These are phyloP conservation scores for Pegoplata infirma DNA, from an alignment of 2,888 invertebrate species.

Conservation along the genomic window DNA sequence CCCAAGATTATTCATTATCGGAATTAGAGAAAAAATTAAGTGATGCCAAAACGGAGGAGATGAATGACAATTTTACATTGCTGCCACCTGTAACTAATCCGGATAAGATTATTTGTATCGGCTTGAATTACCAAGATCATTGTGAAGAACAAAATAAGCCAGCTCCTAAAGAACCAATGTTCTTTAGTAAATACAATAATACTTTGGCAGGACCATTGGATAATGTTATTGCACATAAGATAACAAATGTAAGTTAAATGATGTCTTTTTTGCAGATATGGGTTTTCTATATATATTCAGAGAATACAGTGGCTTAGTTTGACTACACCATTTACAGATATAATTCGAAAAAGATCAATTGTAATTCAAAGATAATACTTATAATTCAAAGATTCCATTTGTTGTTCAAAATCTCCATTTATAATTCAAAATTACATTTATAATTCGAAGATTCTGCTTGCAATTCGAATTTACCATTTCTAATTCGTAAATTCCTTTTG, in stretches of 20 bases:
- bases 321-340: too few species aligned
- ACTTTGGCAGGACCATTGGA: slow-evolving; percentile 87
- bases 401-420: too few species aligned
- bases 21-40: slow-evolving; percentile 71
- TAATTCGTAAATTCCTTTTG: too few species aligned
- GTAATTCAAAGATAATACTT: too few species aligned
- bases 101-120: slow-evolving; percentile 91
- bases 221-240: slow-evolving; percentile 81
- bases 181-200: slow-evolving; percentile 93
- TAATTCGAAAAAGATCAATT: too few species aligned
- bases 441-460: too few species aligned
- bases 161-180: slow-evolving; percentile 87
- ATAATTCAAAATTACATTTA: too few species aligned
- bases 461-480: too few species aligned
- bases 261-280: too few species aligned
- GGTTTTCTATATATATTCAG: too few species aligned
- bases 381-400: too few species aligned
- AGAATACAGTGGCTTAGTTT: too few species aligned
- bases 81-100: slow-evolving; percentile 87
- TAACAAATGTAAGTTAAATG: slow-evolving; percentile 82
- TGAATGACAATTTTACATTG: slow-evolving; percentile 66
- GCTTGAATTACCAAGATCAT: slow-evolving; percentile 91
- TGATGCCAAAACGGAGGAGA: slow-evolving; percentile 62
- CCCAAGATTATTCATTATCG: slow-evolving; percentile 72
- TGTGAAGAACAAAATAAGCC: slow-evolving; percentile 89